Evolutionary conservation across 2,797 vertebrate species (phyloP), one percentile per base, ranked within the genome.

Genomic region (Danio jaintianensis): DNA sequence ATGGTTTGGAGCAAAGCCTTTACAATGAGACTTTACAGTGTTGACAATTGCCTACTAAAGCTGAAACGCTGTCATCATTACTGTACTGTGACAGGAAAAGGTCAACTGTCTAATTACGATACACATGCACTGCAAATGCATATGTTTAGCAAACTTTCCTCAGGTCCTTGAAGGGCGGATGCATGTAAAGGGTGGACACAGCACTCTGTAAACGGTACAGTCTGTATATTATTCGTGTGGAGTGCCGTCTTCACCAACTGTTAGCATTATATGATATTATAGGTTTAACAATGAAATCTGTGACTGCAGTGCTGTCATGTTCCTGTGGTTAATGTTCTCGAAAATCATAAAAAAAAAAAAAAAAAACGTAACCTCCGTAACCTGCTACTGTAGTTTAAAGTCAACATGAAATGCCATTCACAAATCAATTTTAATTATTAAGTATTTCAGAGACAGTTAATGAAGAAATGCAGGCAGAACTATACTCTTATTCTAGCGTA

Each of bases 291-390:
- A 59, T 73, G 70, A 73, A 73, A 20, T 58, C 53, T 74, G 56
- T 75, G 58, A 52, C 74, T 67, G 40, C 75, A 43, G 62, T 77
- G 75, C 36, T 1, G 74, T 76, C 18, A 42, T 64, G 61, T 66
- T 66, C 38, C 50, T 76, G 75, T 77, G 48, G 48, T 77, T 67
- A 77, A 66, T 67, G 75, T 77, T 76, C 62, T 50, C 3, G 3
- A 55, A 64, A 56, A 66, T 11, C 7, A 53, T 43, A 63, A 36
- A 1, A 40, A 73, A 74, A n/a, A n/a, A n/a, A n/a, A n/a, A n/a
- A n/a, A 29, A 29, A 29, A 29, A 29, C 29, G 56, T n/a, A 22
- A 29, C 29, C 36, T 38, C 68, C n/a, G 53, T 42, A 18, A 58
- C 69, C 53, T 72, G 40, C 70, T 22, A 45, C 29, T 3, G 29